Base-by-base conservation (phyloP, 64 coral and sea anemone genomes). In the Acropora tenuis region DNA sequence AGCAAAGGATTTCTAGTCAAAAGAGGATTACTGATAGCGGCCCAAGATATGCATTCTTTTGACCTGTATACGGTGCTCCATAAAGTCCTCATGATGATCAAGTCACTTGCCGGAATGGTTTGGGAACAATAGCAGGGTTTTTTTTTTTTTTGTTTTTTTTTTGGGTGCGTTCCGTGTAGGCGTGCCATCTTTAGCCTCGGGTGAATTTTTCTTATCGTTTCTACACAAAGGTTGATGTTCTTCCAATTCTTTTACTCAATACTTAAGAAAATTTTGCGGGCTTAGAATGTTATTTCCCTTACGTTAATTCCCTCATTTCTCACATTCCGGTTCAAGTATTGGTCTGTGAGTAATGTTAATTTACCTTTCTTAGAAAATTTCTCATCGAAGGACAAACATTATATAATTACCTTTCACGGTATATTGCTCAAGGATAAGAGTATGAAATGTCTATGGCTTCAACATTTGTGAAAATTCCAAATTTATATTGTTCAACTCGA, bases 321-420 rank as follows among this genome's bases (percentile, higher is more conserved):
- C 8, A 43, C 80, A 83, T 83, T 65, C 53, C 55, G 12, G 11
- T 83, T 83, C 68, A 47, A 9, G 59, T 83, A 83, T 83, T 83
- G 80, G 45, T 3, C 79, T 13, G 45, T 5, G 61, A 69, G n/a
- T 13, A 48, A 71, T 71, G 82, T 46, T 30, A 85, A 85, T 85
- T 4, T 4, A 16, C 41, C 55, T 52, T 43, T 82, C 59, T 46
- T 48, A 12, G 63, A 48, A 48, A 10, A 47, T 66, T 68, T 6
- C 41, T 57, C 80, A 30, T 30, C 30, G 47, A 83, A 67, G 42
- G 15, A 45, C 41, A n/a, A 13, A 15, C 45, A 45, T 17, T 77
- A 17, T 5, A 4, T 16, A 15, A 48, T 48, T 16, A 3, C 75
- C 12, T 48, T 50, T 46, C 17, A 48, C 15, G 16, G 45, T 48